Base-by-base conservation (phyloP, 2,113 vertebrate species). In the Zosterops pallidus region DNA sequence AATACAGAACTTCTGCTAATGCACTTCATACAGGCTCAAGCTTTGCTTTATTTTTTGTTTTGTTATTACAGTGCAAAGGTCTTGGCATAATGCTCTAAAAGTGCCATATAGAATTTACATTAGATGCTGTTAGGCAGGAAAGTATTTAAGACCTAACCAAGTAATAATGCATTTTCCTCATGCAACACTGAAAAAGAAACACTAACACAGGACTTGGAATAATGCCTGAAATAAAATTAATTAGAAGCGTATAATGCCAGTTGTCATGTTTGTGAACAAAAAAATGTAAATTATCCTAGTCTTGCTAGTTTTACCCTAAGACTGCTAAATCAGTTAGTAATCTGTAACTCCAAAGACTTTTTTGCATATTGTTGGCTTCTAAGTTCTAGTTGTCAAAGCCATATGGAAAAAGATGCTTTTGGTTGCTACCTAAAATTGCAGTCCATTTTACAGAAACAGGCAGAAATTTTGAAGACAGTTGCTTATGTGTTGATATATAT, bases 141-240 rank as follows among this genome's bases (percentile, higher is more conserved):
- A 87, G 57, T 75, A 62, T 63, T 55, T 79, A 87, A 91, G 69
- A 87, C 49, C 14, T 68, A 60, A 41, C 44, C 24, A 64, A 82
- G 35, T 56, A 89, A 83, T 86, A 75, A 74, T 41, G 64, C 6
- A 4, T 94, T 95, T 91, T 91, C 50, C 17, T 64, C 26, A 47
- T 67, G n/a, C 37, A 93, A 56, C 49, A 44, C 24, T 82, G 78
- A 70, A 71, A 83, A 83, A 84, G 35, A 71, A 84, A 50, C 16
- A 31, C 25, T 77, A 75, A 50, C 44, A 64, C 16, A 35, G 29
- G 37, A 64, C 53, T 92, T 91, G 55, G 77, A 92, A 69, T 53
- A 86, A 84, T 71, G 62, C 67, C 75, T 86, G 68, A 91, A 90
- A 83, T 83, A 21, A 12, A 49, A 57, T 56, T 88, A 11, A 82